These are phyloP conservation scores for Eidolon dupreanum DNA, from an alignment of 2,797 vertebrate genomes.

Conservation along the genomic window DNA sequence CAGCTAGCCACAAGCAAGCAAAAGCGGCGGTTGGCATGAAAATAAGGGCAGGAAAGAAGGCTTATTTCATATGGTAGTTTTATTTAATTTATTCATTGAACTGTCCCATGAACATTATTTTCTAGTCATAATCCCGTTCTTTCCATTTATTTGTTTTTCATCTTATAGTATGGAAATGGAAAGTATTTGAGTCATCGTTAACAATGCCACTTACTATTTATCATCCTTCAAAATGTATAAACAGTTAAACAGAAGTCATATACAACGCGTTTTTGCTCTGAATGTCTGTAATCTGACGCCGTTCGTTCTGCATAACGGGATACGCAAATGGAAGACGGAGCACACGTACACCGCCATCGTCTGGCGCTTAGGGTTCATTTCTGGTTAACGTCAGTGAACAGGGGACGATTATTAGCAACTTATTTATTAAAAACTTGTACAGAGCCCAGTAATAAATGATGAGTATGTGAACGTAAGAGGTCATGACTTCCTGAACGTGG, in stretches of 20 bases:
- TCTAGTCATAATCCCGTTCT: background rate
- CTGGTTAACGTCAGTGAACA: background rate
- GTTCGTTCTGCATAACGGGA: background rate
- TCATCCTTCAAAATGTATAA: background rate
- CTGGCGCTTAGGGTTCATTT: background rate
- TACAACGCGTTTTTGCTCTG: background rate
- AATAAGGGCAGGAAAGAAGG: background rate
- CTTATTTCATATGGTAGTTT: background rate
- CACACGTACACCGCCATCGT: fast-evolving
- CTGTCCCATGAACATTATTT: background rate
- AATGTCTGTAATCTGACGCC: background rate
- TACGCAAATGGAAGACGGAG: background rate
- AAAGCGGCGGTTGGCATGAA: background rate
- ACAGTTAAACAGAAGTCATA: background rate
- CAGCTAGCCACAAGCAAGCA: background rate
- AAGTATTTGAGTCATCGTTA: background rate
- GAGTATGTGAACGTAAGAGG: background rate
- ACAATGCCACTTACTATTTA: background rate
- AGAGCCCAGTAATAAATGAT: background rate
- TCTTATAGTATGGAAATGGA: background rate
- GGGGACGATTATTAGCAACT: background rate
- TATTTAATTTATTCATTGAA: background rate
- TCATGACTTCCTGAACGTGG: background rate
- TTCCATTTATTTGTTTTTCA: background rate
- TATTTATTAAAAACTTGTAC: background rate